phyloP scores from a whole-genome alignment of 2,113 vertebrate species.

The sheep (Ovis aries) region ARS-UI_Ramb_v3.0 NC_056080.1:23362001-23362500 shows the following conservation, averaged over 20 bases:
- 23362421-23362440: not conserved
- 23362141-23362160: not conserved
- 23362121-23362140: not conserved
- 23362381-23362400: not conserved
- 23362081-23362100: not conserved
- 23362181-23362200: not conserved
- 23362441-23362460: not conserved
- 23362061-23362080: not conserved
- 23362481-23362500: not conserved
- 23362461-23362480: not conserved
- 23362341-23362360: not conserved
- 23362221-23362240: not conserved
- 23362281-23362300: not conserved
- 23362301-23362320: not conserved
- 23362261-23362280: not conserved
- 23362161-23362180: not conserved
- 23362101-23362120: not conserved
- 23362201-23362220: not conserved
- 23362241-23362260: not conserved
- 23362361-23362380: constrained; percentile 15
- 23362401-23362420: not conserved
- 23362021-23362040: not conserved
- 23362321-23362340: not conserved
- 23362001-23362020: not conserved
- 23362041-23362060: not conserved